Conservation (phyloP, 2,888 invertebrate species). For the Melieria omissa region DNA sequence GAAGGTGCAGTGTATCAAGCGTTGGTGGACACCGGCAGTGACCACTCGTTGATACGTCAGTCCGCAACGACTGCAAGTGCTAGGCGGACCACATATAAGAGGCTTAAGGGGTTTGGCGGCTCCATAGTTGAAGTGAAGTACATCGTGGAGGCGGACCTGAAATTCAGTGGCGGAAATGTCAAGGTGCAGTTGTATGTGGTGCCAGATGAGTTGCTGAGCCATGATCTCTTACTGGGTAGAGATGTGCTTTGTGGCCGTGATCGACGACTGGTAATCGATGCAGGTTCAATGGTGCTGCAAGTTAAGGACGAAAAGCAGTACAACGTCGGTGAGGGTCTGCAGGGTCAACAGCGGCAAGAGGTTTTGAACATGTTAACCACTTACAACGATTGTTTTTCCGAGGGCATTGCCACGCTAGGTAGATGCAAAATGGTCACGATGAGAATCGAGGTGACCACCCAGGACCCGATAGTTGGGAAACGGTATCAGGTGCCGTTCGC, state of each 20-base stretch:
- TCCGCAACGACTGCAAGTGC: background rate
- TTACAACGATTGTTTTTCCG: too few relatives aligned
- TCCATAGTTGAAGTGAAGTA: background rate
- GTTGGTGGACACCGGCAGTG: slow-evolving; percentile 27
- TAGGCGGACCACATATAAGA: background rate
- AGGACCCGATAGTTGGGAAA: too few relatives aligned
- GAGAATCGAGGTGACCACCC: too few relatives aligned
- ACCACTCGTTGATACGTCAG: slow-evolving; percentile 13
- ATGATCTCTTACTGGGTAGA: slow-evolving; percentile 9
- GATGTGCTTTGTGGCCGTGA: slow-evolving; percentile 4
- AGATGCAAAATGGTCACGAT: too few relatives aligned
- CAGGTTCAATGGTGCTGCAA: background rate
- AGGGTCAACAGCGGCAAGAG: too few relatives aligned
- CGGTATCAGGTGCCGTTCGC: too few relatives aligned
- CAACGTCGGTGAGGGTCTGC: too few relatives aligned
- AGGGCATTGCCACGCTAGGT: too few relatives aligned
- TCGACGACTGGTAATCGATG: slow-evolving; percentile 12
- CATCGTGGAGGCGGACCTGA: background rate
- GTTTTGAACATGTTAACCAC: too few relatives aligned
- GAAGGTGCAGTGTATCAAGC: slow-evolving; percentile 1
- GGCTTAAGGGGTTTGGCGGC: slow-evolving; percentile 11
- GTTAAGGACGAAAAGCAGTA: background rate
- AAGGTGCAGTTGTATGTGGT: slow-evolving; percentile 1
- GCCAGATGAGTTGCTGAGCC: background rate
- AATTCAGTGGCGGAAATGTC: background rate